Base-by-base conservation (phyloP, 2,888 invertebrate species). In the Drosophila prolongata region DNA sequence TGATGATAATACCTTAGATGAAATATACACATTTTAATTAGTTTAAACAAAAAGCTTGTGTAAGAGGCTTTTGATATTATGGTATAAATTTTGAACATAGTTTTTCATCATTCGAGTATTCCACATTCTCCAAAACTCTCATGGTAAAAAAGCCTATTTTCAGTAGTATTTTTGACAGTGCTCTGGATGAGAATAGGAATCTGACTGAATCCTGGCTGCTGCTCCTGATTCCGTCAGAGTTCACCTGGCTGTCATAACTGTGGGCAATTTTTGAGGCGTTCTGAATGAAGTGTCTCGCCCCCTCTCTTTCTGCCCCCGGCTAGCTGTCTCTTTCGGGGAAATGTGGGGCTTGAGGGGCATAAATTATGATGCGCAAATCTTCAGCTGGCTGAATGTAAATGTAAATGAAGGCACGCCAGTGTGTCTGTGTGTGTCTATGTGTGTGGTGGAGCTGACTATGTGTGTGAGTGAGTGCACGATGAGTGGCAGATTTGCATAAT, bases 311-410 rank as follows among this genome's bases (percentile, higher is more conserved):
- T 0, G 24, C 13, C 44, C 11, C 11, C 24, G 10, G 42, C 58
- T 49, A 49, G 42, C 62, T 64, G 62, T 59, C 62, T 44, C 64
- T 70, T 64, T 68, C 79, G 46, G 44, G 38, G 40, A 46, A 46
- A 47, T 62, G 60, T 24, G 44, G 44, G 38, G 57, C 44, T 55
- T 49, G 57, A 58, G 79, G 69, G 81, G 85, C 85, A 87, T 87
- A 88, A 87, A 87, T 88, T 88, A 87, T 86, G 86, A 87, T 82
- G 85, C 81, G 84, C 84, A 85, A 85, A 86, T 85, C 85, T 85
- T 85, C 85, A 86, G 82, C 84, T 86, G 83, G 83, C 81, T 82
- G 83, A 77, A 78, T 84, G 84, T 85, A 83, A 85, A 85, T 83
- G 83, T 82, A 83, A 83, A 83, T 83, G 85, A 85, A 83, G 81